Evolutionary conservation across 2,888 invertebrate species (phyloP), one percentile per base, ranked within the genome.

Genomic region (Tachina fera): DNA sequence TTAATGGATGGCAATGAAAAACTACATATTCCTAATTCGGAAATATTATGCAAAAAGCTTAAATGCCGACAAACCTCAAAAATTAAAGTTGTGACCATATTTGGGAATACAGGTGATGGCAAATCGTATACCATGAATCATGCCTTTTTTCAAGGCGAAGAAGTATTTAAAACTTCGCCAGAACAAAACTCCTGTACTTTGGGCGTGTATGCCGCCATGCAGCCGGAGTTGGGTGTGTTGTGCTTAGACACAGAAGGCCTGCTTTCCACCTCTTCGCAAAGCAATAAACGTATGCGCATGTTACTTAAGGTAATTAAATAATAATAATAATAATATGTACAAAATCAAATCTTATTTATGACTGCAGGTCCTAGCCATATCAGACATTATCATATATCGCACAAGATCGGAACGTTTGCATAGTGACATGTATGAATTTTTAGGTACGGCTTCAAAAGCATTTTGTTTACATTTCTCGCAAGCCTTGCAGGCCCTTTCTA

Each of bases 31-130:
- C 91, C 93, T 8, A 94, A 93, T 53, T 93, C 93, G 2, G 94
- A 95, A 84, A 61, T 90, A 91, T 94, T 89, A 94, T 95, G 90
- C 90, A 91, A 90, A 85, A 90, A 90, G 86, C 87, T 91, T 1
- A 88, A 88, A 47, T 92, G 92, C 75, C 88, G 88, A 9, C 93
- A 93, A 60, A 92, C 91, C 63, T 92, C 93, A 43, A 95, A 95
- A 91, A 95, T 97, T 14, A 97, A 97, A 93, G 96, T 97, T 16
- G 95, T 97, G 0, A 96, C 97, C 13, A 96, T 97, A 89, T 96
- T 97, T 93, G 97, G 97, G 3, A 97, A 96, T 90, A 96, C 96
- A 0, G 97, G 97, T 0, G 97, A 96, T 92, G 97, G 97, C 2
- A 97, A 97, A 92, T 96, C 96, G 3, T 94, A 96, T 89, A 96